Base-by-base conservation (phyloP, 2,888 invertebrate genomes). In the Parasteatoda lunata region DNA sequence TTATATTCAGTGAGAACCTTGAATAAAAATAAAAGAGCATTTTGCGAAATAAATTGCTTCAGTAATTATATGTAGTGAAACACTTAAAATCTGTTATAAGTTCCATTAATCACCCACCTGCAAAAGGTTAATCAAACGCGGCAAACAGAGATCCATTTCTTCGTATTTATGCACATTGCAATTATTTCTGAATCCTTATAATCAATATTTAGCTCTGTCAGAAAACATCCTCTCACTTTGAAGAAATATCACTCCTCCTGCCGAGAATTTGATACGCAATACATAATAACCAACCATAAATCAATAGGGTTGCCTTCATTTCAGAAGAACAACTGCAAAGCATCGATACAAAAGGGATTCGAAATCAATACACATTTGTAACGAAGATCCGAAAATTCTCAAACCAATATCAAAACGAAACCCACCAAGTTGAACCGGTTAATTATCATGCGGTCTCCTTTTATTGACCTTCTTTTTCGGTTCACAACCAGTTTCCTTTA, bases 341-440 rank as follows among this genome's bases (percentile, higher is more conserved):
- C 66, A 81, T 81, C 81, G 69, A 75, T 69, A 81, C 59, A 69
- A 47, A 68, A 64, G 70, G 81, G 76, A 80, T 68, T 47, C 73
- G 72, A 52, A 84, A 84, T 84, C 83, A 52, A 84, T 84, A 47
- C 77, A 65, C 83, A 84, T 84, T 84, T 84, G 83, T 84, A 84
- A 84, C 83, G 49, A 66, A 84, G 83, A 77, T 52, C 65, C 51
- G n/a, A 52, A 65, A 71, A 77, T 77, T 72, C 77, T 54, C 54
- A 51, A 47, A 9, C 77, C 65, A 47, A 75, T 76, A 54, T 66
- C 68, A 66, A 83, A 83, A 77, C 47, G 77, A 77, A 77, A 45
- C 66, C 54, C 48, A 52, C 54, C 52, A 65, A 59, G 73, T 45
- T 64, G 13, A 48, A 75, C 83, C 66, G 71, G 77, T 84, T 84